A percentile compares a stretch with the other conserved stretches of the same genome.
These are phyloP conservation scores for Zosterops hypoxanthus DNA, from an alignment of 2,113 vertebrate species.

Conservation along the genomic window DNA sequence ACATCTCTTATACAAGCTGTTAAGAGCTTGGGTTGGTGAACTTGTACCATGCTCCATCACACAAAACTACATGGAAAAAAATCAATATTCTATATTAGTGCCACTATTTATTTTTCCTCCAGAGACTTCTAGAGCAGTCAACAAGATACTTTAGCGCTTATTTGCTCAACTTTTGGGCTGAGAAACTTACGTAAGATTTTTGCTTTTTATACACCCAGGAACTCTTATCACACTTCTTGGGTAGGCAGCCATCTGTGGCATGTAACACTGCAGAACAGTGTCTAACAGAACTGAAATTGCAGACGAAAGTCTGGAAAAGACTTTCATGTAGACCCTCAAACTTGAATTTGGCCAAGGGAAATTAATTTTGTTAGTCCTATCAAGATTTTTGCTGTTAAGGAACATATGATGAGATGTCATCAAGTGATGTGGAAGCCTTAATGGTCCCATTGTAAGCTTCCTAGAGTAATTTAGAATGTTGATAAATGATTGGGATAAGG, in stretches of 20 bases:
- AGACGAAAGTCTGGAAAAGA: background rate
- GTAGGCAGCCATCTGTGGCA: slow-evolving; percentile 44
- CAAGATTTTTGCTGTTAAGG: background rate
- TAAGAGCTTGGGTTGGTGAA: background rate
- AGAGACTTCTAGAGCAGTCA: background rate
- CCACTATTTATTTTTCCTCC: slow-evolving; percentile 4
- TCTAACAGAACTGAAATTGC: slow-evolving; percentile 13
- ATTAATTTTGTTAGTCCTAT: background rate
- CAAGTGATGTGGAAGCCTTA: background rate
- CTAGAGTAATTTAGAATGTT: background rate
- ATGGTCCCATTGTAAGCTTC: background rate
- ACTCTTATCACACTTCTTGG: background rate
- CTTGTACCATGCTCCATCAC: background rate
- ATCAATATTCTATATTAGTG: background rate
- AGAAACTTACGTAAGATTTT: slow-evolving; percentile 19
- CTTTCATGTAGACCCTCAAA: background rate
- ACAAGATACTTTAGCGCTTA: slow-evolving; percentile 4
- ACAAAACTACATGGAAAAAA: slow-evolving; percentile 5
- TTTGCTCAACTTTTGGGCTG: slow-evolving; percentile 30
- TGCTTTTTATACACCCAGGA: slow-evolving; percentile 47
- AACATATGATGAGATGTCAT: background rate
- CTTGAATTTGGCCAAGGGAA: background rate
- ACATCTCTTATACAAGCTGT: background rate
- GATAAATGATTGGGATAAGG: background rate
- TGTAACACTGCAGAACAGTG: background rate